Percentiles rank a stretch among this genome's conserved stretches.
Conservation (phyloP, 2,888 invertebrate genomes). For the Mythimna ferrago region DNA sequence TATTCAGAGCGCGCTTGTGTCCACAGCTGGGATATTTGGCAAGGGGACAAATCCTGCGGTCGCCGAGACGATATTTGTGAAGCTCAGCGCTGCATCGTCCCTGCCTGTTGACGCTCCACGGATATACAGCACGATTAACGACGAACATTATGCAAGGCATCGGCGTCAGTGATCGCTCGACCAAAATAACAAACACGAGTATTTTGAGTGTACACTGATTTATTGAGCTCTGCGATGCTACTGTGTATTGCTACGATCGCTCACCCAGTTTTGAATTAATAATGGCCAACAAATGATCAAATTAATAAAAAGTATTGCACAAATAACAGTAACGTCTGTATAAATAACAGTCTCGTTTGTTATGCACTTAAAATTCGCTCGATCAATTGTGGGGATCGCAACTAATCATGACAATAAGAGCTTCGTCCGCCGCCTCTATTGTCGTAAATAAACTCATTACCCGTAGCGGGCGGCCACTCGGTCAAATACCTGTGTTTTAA, state of each 20-base stretch:
- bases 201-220: conserved; percentile 77
- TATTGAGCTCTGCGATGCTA: conserved; percentile 70
- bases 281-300: conserved; percentile 70
- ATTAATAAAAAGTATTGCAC: conserved; percentile 76
- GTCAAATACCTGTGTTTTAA: conserved; percentile 87
- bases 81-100: conserved; percentile 68
- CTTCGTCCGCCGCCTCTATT: conserved; percentile 70
- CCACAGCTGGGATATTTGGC: conserved; percentile 88
- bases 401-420: conserved; percentile 80
- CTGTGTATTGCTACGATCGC: conserved; percentile 74
- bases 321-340: conserved; percentile 68
- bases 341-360: conserved; percentile 76
- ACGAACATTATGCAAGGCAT: conserved; percentile 80
- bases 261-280: conserved; percentile 71
- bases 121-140: conserved; percentile 79
- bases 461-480: conserved; percentile 75
- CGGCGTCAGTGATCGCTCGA: conserved; percentile 69
- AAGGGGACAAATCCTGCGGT: conserved; percentile 79
- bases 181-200: conserved; percentile 74
- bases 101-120: conserved; percentile 73
- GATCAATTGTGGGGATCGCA: conserved; percentile 75
- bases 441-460: conserved; percentile 83
- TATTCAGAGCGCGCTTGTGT: conserved; percentile 85
- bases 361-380: conserved; percentile 74
- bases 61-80: conserved; percentile 69